phyloP scores from a whole-genome alignment of 2,797 vertebrate genomes.

The Rallus crepitans region DNA sequence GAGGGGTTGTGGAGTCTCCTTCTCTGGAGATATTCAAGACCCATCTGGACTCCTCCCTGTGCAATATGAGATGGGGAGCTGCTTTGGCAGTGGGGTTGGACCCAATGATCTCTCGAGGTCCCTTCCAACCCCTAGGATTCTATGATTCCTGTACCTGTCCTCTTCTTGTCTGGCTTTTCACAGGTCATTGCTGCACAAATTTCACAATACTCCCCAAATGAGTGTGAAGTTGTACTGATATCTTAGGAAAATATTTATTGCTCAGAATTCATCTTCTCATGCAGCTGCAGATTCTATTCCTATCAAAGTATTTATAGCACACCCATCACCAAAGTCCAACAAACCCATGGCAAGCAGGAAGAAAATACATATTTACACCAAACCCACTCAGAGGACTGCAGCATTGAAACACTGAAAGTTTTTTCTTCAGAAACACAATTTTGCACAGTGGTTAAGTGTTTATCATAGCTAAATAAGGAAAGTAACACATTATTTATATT shows the following conservation, averaged over 20 bases:
- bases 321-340: neutral
- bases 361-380: neutral
- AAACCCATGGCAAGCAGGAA: neutral
- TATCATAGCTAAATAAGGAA: neutral
- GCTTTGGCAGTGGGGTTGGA: too few species aligned
- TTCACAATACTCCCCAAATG: neutral
- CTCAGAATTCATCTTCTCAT: neutral
- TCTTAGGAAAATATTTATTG: constrained; percentile 15
- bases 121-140: too few species aligned
- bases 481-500: neutral
- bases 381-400: neutral
- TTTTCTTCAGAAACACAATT: neutral
- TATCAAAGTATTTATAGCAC: neutral
- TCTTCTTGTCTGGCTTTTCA: neutral
- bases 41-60: too few species aligned
- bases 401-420: neutral
- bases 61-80: too few species aligned
- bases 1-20: too few species aligned
- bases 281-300: constrained; percentile 29
- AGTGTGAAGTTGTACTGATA: neutral
- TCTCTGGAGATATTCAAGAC: too few species aligned
- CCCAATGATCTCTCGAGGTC: too few species aligned
- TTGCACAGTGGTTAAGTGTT: neutral
- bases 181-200: neutral
- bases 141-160: neutral